phyloP scores from a whole-genome alignment of 2,888 invertebrate genomes.

The Athalia circularis region DNA sequence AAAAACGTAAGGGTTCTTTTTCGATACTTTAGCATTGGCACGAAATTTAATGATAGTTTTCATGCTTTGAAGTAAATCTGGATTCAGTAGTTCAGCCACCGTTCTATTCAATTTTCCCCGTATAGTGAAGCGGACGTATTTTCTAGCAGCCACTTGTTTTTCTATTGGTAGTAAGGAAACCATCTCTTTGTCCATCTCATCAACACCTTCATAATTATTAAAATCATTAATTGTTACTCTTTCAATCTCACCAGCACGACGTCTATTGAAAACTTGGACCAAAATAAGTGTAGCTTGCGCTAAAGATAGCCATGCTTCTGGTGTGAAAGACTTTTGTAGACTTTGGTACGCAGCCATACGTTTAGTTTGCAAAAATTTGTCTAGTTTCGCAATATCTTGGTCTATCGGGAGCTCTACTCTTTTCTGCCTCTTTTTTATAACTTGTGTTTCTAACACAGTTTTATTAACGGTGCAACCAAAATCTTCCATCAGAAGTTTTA shows the following conservation, averaged over 20 bases:
- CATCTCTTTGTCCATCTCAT: slow-evolving; percentile 5
- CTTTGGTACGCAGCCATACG: not conserved
- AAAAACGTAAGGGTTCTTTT: slow-evolving; percentile 15
- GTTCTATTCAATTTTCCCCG: slow-evolving; percentile 23
- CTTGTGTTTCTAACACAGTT: slow-evolving; percentile 38
- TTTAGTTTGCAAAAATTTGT: not conserved
- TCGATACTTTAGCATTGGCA: not conserved
- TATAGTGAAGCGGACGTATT: slow-evolving; percentile 26
- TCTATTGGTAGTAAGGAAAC: not conserved
- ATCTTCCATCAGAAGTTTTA: slow-evolving; percentile 20
- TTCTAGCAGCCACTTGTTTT: slow-evolving; percentile 29
- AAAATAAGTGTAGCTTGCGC: slow-evolving; percentile 19
- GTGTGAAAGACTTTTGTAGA: not conserved
- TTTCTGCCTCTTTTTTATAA: slow-evolving; percentile 32
- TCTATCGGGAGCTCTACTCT: slow-evolving; percentile 33
- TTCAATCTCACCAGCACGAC: slow-evolving; percentile 13
- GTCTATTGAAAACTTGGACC: not conserved
- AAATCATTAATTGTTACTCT: not conserved
- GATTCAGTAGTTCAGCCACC: not conserved
- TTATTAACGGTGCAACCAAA: slow-evolving; percentile 43
- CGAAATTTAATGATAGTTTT: slow-evolving; percentile 9
- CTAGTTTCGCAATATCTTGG: slow-evolving; percentile 20
- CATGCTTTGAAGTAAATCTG: not conserved
- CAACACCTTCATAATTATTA: not conserved
- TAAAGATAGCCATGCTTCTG: slow-evolving; percentile 10